Conservation (phyloP, 2,888 invertebrate species). For the Xestia xanthographa region DNA sequence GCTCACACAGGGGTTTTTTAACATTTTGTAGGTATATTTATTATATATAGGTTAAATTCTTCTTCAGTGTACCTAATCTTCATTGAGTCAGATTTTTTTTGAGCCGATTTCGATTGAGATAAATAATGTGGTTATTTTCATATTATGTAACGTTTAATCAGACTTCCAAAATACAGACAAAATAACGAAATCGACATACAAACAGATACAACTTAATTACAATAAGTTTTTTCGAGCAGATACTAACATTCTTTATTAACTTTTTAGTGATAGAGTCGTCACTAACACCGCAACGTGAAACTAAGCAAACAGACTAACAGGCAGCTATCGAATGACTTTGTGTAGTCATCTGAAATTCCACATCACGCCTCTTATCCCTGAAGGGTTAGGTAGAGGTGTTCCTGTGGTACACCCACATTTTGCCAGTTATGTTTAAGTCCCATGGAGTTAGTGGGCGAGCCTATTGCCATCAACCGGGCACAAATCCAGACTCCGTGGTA, state of each 20-base stretch:
- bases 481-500: too few species aligned
- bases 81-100: neutral
- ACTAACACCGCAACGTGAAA: slow-evolving; percentile 3
- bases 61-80: too few species aligned
- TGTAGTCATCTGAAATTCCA: neutral
- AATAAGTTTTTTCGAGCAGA: neutral
- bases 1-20: too few species aligned
- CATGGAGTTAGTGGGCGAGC: neutral
- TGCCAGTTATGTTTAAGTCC: neutral
- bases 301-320: too few species aligned
- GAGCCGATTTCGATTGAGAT: neutral
- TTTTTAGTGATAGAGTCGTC: slow-evolving; percentile 10
- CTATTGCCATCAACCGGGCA: too few species aligned
- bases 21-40: too few species aligned
- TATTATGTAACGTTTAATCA: neutral
- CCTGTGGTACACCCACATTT: neutral
- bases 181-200: neutral
- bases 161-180: neutral
- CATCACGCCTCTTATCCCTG: neutral
- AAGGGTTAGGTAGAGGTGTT: neutral
- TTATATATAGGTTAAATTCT: too few species aligned
- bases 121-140: neutral
- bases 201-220: slow-evolving; percentile 4
- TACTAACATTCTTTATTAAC: slow-evolving; percentile 12
- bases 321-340: neutral